phyloP scores from a whole-genome alignment of 2,888 invertebrate species.

The Noctua fimbriata region DNA sequence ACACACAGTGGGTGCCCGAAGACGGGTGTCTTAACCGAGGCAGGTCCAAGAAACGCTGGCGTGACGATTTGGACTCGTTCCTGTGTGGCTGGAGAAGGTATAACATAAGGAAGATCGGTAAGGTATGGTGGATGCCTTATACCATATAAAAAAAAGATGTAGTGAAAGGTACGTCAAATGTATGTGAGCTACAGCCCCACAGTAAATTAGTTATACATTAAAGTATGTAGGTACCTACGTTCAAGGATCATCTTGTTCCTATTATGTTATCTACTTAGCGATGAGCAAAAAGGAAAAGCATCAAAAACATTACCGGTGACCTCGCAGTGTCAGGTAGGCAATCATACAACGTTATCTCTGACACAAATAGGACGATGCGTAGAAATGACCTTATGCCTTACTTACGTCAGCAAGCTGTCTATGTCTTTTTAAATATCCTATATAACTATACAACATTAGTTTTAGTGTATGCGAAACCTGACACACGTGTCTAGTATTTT shows the following conservation, averaged over 20 bases:
- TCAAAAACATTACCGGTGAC: conserved; percentile 29
- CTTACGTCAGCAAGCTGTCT: conserved; percentile 16
- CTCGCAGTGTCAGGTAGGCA: conserved; percentile 39
- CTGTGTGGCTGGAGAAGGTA: not conserved
- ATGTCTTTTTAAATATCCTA: not conserved
- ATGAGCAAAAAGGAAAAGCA: conserved; percentile 36
- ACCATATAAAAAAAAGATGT: not conserved
- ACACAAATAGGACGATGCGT: conserved; percentile 45
- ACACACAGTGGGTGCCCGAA: not conserved
- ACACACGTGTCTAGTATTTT: no score
- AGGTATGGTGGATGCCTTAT: not conserved
- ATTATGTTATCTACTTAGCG: not conserved
- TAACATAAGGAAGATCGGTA: not conserved
- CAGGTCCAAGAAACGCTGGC: not conserved
- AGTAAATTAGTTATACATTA: not conserved
- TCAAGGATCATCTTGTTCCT: not conserved
- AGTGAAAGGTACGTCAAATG: not conserved
- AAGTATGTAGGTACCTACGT: not conserved
- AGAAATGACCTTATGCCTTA: conserved; percentile 41
- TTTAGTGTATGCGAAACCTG: no score
- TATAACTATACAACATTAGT: no score
- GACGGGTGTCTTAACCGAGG: not conserved
- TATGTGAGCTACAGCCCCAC: not conserved
- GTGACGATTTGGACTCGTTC: not conserved
- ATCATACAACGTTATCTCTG: conserved; percentile 49